These are phyloP conservation scores for Xestia ashworthii DNA, from an alignment of 2,888 invertebrate genomes.

Conservation along the genomic window DNA sequence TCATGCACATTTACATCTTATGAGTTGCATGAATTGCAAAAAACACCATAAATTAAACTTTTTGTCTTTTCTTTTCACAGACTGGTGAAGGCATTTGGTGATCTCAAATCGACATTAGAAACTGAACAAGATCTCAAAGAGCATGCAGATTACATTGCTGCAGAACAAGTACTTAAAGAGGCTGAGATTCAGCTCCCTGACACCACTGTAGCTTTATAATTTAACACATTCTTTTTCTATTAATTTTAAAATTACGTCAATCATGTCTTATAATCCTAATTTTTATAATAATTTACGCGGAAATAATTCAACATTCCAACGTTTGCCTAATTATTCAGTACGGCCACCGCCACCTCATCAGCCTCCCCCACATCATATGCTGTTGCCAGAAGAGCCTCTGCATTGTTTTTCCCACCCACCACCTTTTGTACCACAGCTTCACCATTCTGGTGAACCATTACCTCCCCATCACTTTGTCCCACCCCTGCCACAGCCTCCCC, in stretches of 20 bases:
- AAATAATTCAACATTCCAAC: conserved; percentile 85
- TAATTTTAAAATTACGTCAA: conserved; percentile 76
- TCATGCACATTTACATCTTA: background rate
- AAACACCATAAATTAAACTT: background rate
- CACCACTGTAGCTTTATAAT: conserved; percentile 72
- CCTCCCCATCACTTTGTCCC: conserved; percentile 62
- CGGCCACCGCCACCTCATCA: conserved; percentile 57
- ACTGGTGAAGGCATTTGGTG: conserved; percentile 93
- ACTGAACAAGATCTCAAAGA: conserved; percentile 95
- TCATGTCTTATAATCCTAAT: conserved; percentile 85
- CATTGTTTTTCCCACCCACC: conserved; percentile 3
- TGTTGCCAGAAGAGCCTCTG: conserved; percentile 53
- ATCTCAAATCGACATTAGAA: conserved; percentile 93
- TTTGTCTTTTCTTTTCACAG: conserved; percentile 77
- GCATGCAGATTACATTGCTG: conserved; percentile 93
- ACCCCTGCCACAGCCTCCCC: conserved; percentile 59
- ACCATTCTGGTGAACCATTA: background rate
- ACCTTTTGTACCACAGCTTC: conserved; percentile 9
- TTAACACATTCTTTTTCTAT: conserved; percentile 68
- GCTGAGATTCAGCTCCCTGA: conserved; percentile 91
- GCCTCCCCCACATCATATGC: conserved; percentile 57
- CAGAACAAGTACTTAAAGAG: conserved; percentile 92
- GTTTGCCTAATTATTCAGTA: conserved; percentile 69
- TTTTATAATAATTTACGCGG: conserved; percentile 80
- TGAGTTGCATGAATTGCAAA: background rate